phyloP scores from a whole-genome alignment of 2,113 vertebrate genomes.

The Sinocyclocheilus maitianheensis region DNA sequence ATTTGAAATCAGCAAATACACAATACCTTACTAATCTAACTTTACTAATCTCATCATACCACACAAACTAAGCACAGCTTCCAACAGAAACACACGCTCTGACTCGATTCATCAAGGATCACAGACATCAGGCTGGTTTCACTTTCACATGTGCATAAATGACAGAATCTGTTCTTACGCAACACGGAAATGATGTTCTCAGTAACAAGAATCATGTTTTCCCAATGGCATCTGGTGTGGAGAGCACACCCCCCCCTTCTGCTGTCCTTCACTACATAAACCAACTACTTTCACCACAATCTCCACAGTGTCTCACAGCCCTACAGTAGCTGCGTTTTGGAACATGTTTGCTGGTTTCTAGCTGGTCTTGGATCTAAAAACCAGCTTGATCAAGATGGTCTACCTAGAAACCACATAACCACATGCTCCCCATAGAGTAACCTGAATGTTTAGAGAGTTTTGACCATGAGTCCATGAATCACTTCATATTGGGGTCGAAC shows the following conservation, averaged over 20 bases:
- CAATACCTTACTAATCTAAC: not conserved
- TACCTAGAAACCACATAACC: not conserved
- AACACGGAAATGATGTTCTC: constrained; percentile 14
- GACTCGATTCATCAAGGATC: not conserved
- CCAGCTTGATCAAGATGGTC: not conserved
- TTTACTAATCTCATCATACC: not conserved
- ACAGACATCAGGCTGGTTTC: not conserved
- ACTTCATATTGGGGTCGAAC: not conserved
- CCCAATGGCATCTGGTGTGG: not conserved
- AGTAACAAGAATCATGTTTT: constrained; percentile 4
- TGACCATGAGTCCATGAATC: not conserved
- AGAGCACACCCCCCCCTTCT: not conserved
- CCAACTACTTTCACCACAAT: not conserved
- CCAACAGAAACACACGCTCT: not conserved
- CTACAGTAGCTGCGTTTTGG: not conserved
- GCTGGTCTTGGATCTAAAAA: not conserved
- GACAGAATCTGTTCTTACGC: not conserved
- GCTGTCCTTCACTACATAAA: not conserved
- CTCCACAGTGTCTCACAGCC: not conserved
- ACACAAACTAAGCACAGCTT: not conserved
- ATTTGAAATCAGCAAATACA: not conserved
- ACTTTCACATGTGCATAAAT: not conserved
- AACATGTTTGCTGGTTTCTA: not conserved
- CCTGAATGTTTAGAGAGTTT: not conserved
- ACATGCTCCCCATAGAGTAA: not conserved